These are phyloP conservation scores for Phanerotoma sp. DNA, from an alignment of 2,888 invertebrate species.

Conservation along the genomic window DNA sequence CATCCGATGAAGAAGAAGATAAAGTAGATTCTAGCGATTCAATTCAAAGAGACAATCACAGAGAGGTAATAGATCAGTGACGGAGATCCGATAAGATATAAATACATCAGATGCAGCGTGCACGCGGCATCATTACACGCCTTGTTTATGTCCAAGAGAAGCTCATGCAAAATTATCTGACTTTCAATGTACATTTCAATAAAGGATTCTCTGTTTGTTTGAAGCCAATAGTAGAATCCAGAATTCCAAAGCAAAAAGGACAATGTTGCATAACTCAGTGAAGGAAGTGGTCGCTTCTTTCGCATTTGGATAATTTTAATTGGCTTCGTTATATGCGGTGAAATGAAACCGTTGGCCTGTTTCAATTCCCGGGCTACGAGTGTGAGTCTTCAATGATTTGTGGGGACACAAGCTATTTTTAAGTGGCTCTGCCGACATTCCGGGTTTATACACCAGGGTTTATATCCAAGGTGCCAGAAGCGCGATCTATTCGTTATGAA, in stretches of 20 bases:
- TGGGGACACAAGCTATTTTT: conserved; percentile 35
- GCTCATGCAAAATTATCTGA: conserved; percentile 16
- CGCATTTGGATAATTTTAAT: conserved; percentile 30
- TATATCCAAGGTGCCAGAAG: conserved; percentile 3
- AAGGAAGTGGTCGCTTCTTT: conserved; percentile 14
- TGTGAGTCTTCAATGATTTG: conserved; percentile 32
- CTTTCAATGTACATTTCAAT: conserved; percentile 10
- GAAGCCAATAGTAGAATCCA: too few species aligned
- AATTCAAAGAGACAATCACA: conserved; percentile 32
- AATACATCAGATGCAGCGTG: conserved; percentile 15
- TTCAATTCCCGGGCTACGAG: not conserved
- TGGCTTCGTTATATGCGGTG: conserved; percentile 30
- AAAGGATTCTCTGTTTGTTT: not conserved
- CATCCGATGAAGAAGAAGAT: not conserved
- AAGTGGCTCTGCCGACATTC: conserved; percentile 33
- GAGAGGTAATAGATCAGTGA: conserved; percentile 31
- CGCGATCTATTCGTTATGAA: not conserved
- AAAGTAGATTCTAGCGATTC: conserved; percentile 23
- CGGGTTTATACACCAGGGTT: not conserved
- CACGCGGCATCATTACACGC: conserved; percentile 10
- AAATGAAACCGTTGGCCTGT: conserved; percentile 13
- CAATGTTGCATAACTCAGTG: conserved; percentile 8
- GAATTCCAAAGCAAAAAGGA: not conserved
- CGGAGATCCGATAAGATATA: conserved; percentile 28
- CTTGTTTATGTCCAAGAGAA: conserved; percentile 11